These are phyloP conservation scores for Phalacrocorax aristotelis DNA, from an alignment of 2,113 vertebrate species.

Conservation along the genomic window DNA sequence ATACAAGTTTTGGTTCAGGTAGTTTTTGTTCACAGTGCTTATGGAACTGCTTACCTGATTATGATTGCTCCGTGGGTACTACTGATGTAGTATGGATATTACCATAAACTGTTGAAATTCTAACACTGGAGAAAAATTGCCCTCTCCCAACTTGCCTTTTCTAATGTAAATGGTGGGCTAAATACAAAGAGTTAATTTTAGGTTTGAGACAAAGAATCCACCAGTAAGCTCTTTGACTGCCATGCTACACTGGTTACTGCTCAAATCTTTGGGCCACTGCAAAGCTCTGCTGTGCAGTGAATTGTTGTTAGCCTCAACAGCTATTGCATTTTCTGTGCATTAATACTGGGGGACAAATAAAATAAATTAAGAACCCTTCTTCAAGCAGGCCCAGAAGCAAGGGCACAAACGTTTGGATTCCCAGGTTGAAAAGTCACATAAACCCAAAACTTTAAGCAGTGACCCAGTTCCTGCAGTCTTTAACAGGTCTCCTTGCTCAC, in stretches of 20 bases:
- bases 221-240: neutral
- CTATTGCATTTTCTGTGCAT: neutral
- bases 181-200: neutral
- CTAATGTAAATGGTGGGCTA: neutral
- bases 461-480: neutral
- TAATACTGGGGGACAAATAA: neutral
- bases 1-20: too few species aligned
- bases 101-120: too few species aligned
- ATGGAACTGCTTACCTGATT: too few species aligned
- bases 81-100: too few species aligned
- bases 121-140: neutral
- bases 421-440: neutral
- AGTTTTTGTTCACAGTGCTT: too few species aligned
- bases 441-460: neutral
- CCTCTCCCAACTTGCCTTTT: neutral
- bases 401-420: neutral
- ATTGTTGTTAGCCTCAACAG: neutral
- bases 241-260: neutral
- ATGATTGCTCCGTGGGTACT: too few species aligned
- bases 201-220: neutral
- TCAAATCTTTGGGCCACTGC: neutral
- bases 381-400: neutral
- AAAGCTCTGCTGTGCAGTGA: neutral
- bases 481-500: neutral
- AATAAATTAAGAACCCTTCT: neutral